These are phyloP conservation scores for Eilema sororculum DNA, from an alignment of 2,888 invertebrate species.

Conservation along the genomic window DNA sequence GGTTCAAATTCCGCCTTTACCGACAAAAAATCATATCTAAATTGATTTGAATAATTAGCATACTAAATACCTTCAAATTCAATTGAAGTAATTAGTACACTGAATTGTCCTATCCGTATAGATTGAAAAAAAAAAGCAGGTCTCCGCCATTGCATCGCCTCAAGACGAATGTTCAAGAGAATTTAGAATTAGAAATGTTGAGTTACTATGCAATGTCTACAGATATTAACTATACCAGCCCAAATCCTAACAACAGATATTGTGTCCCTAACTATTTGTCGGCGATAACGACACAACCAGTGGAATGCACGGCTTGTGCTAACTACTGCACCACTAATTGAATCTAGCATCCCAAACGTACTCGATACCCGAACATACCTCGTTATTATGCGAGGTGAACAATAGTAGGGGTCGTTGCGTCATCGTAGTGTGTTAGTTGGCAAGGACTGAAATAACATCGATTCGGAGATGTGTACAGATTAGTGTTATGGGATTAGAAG, in stretches of 20 bases:
- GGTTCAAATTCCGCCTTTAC: no score
- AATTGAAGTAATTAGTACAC: no score
- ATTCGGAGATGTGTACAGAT: slow-evolving; percentile 14
- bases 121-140: no score
- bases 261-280: slow-evolving; percentile 13
- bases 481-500: slow-evolving; percentile 13
- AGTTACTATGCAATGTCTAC: no score
- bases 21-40: no score
- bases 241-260: not conserved
- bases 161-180: no score
- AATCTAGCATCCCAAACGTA: slow-evolving; percentile 2
- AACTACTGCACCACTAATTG: slow-evolving; percentile 11
- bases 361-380: slow-evolving; percentile 14
- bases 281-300: not conserved
- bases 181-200: no score
- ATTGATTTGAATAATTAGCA: no score
- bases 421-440: slow-evolving; percentile 13
- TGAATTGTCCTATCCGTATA: no score
- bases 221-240: not conserved
- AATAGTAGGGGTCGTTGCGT: slow-evolving; percentile 7
- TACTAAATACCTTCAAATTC: no score
- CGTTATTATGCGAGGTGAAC: slow-evolving; percentile 6
- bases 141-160: no score
- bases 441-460: slow-evolving; percentile 22
- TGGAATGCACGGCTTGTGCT: slow-evolving; percentile 6